These are phyloP conservation scores for Agrilus cyanescens DNA, from an alignment of 2,888 invertebrate species.

Conservation along the genomic window DNA sequence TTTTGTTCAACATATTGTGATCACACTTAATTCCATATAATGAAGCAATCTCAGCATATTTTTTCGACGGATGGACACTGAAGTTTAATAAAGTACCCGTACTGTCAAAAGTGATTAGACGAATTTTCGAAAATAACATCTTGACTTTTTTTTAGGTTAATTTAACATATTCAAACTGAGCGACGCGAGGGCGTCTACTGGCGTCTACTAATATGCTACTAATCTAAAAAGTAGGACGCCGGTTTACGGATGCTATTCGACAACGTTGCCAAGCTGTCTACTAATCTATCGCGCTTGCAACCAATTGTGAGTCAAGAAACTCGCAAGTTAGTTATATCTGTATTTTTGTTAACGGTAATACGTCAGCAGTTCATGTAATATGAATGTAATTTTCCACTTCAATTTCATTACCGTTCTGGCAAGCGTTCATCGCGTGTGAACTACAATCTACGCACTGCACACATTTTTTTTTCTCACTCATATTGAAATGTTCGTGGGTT, in stretches of 20 bases:
- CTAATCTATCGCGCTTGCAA: not conserved
- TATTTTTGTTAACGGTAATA: no score
- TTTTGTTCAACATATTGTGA: slow-evolving; percentile 42
- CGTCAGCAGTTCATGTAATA: no score
- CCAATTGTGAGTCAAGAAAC: not conserved
- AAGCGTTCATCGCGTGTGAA: no score
- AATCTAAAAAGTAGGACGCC: not conserved
- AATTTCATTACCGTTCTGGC: no score
- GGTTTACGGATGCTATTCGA: not conserved
- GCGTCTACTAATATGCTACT: no score
- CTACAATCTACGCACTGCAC: no score
- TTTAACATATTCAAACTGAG: not conserved
- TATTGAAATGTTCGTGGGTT: no score
- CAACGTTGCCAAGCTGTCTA: not conserved
- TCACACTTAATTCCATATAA: slow-evolving; percentile 56
- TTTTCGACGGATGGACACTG: slow-evolving; percentile 54
- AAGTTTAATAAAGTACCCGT: slow-evolving; percentile 75
- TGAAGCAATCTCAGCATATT: slow-evolving; percentile 60
- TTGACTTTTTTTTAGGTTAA: not conserved
- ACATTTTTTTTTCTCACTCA: no score
- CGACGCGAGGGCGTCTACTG: not conserved
- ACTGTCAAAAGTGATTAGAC: slow-evolving; percentile 75
- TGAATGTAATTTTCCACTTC: no score
- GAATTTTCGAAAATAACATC: slow-evolving; percentile 41
- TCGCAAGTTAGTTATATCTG: no score